Evolutionary conservation across 1,140 invertebrate species (phyloP), one percentile per base, ranked within the genome.

Genomic region (Scylla paramamosain): DNA sequence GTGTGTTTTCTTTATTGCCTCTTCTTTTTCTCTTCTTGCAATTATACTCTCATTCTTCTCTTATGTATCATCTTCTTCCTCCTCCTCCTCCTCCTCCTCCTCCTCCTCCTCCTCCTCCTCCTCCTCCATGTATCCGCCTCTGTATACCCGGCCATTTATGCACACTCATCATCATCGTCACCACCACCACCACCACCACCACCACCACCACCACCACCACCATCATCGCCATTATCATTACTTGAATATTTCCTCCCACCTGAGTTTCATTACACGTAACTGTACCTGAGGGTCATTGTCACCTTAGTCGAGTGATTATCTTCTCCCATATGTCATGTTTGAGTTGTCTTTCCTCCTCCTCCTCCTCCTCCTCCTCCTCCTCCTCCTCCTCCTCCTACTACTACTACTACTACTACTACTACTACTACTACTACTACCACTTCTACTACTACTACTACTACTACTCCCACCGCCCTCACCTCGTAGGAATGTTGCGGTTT

Each of bases 221-320:
- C 87, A 91, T n/a, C n/a, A 91, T 91, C 89, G 32, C 52, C 52
- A 77, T 77, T 77, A 77, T n/a, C 67, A 77, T 77, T 77, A 77
- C 67, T 7, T 7, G 92, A 93, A 93, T 77, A 93, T 93, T 86
- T 93, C 92, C 82, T 93, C 82, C 82, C 92, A 31, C 52, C 92
- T 52, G 29, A 48, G 82, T 48, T 93, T 93, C 45, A 93, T 93
- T 86, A 93, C 92, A 52, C n/a, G 12, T 93, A 93, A 93, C 92
- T 93, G 92, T 93, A 93, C 32, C 82, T 45, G 31, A 32, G 28
- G 82, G 92, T 86, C 92, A n/a, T 82, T 86, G 92, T 86, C 77
- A 83, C n/a, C 39, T 32, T 32, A 29, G 0, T 8, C 8, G 86
- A 8, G 52, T 77, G 46, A 91, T 91, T 91, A 29, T 28, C 48